Evolutionary conservation across 2,113 vertebrate species (phyloP).

Genomic region (Crotalus horridus): DNA sequence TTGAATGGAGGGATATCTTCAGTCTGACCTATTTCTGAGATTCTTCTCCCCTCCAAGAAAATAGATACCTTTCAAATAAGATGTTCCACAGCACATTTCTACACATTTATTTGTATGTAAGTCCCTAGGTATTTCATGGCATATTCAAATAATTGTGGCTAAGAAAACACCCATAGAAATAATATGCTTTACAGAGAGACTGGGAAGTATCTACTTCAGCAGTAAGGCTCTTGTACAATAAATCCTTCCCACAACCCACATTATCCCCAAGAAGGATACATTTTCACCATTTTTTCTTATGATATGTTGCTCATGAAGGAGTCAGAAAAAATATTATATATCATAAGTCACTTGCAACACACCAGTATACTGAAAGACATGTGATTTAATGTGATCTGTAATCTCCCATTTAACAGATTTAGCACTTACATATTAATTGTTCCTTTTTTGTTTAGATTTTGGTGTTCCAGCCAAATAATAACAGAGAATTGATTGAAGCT

Average conservation of each 20-base stretch:
- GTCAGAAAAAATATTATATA: slow-evolving; percentile 60
- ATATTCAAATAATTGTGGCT: background rate
- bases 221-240: background rate
- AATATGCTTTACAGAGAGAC: background rate
- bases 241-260: background rate
- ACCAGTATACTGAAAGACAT: slow-evolving; percentile 47
- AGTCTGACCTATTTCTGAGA: background rate
- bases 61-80: background rate
- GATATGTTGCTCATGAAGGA: slow-evolving; percentile 57
- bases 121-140: background rate
- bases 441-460: slow-evolving; percentile 49
- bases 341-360: slow-evolving; percentile 50
- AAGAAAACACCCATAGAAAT: background rate
- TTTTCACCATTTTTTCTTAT: slow-evolving; percentile 7
- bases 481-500: slow-evolving; percentile 60
- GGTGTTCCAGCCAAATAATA: slow-evolving; percentile 54
- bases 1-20: background rate
- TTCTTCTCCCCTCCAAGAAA: background rate
- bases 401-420: slow-evolving; percentile 56
- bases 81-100: background rate
- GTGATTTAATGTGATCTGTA: slow-evolving; percentile 57
- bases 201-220: background rate
- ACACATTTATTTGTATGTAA: background rate
- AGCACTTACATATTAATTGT: slow-evolving; percentile 51
- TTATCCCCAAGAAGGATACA: background rate